These are phyloP conservation scores for Lithodes maja DNA, from an alignment of 2,888 invertebrate species.

Conservation along the genomic window DNA sequence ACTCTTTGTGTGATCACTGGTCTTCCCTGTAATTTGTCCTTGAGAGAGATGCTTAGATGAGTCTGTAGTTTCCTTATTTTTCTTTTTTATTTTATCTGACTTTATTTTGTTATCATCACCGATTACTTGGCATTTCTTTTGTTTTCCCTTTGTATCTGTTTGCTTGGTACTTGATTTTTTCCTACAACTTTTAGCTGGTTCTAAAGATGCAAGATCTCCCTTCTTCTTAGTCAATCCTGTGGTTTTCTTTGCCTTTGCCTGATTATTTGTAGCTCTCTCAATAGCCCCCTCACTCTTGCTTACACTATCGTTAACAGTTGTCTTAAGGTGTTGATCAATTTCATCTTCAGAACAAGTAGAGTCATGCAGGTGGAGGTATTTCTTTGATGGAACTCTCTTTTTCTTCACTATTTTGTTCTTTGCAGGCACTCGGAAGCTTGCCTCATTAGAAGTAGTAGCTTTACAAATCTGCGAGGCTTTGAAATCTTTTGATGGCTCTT, in stretches of 20 bases:
- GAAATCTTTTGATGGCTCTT: not conserved
- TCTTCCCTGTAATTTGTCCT: too few relatives aligned
- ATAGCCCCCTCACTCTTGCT: not conserved
- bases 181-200: not conserved
- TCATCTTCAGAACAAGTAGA: constrained; percentile 54
- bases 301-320: not conserved
- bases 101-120: not conserved
- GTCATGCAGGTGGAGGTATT: constrained; percentile 32
- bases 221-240: not conserved
- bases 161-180: not conserved
- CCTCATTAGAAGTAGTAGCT: not conserved
- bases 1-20: too few relatives aligned
- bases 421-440: not conserved
- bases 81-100: not conserved
- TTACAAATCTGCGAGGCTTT: not conserved
- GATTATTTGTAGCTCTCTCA: not conserved
- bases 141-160: not conserved
- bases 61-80: not conserved
- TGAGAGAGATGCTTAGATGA: too few relatives aligned
- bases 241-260: not conserved
- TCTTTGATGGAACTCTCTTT: constrained; percentile 47
- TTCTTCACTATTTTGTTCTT: constrained; percentile 41
- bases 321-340: constrained; percentile 2
- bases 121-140: not conserved
- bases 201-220: not conserved